Evolutionary conservation across 1,140 invertebrate species (phyloP).

Genomic region (Drosophila paulistorum): DNA sequence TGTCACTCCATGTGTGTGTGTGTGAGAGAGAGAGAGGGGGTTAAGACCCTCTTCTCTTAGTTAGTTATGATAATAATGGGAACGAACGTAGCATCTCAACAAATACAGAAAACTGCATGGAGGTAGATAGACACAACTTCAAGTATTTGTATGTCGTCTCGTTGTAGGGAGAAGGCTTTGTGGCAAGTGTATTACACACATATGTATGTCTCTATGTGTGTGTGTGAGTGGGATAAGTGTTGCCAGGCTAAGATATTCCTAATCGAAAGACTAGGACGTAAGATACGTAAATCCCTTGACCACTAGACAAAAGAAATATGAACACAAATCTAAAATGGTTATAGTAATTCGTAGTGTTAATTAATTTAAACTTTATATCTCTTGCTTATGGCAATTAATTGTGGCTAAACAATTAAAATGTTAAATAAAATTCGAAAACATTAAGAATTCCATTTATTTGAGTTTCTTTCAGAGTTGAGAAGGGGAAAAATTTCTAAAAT

Average conservation of each 20-base stretch:
- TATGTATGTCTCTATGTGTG: no score
- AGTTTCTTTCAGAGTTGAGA: no score
- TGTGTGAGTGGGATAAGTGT: slow-evolving; percentile 14
- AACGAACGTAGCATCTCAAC: slow-evolving; percentile 21
- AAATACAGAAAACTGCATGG: slow-evolving; percentile 42
- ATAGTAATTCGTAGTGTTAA: no score
- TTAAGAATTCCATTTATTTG: no score
- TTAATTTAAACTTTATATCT: no score
- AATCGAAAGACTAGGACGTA: no score
- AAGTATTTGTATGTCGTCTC: not conserved
- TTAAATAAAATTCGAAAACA: no score
- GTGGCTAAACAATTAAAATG: no score
- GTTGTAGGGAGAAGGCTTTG: not conserved
- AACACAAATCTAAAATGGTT: no score
- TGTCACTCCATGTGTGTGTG: not conserved
- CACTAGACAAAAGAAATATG: not conserved
- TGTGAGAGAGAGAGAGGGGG: not conserved
- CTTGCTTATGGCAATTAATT: no score
- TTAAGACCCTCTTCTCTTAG: slow-evolving; percentile 33
- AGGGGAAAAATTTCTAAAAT: no score
- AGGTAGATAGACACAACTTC: not conserved
- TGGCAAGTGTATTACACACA: not conserved
- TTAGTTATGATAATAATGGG: slow-evolving; percentile 73
- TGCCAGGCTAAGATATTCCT: slow-evolving; percentile 31
- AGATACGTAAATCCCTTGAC: not conserved